Conservation (phyloP, 2,113 vertebrate genomes). For the Ellobius talpinus region DNA sequence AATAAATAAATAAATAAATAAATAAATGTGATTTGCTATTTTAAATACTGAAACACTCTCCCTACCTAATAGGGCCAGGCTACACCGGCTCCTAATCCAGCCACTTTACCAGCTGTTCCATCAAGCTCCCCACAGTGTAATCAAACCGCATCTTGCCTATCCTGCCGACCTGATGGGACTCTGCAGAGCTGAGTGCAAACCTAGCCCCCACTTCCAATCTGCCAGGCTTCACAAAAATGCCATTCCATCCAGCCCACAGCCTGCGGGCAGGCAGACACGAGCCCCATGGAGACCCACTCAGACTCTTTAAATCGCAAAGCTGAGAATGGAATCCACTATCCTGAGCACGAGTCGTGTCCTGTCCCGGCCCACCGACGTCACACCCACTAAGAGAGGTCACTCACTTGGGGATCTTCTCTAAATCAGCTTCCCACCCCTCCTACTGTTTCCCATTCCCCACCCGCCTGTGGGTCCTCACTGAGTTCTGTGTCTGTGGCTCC, state of each 20-base stretch:
- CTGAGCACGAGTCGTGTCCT: neutral
- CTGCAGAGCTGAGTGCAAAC: neutral
- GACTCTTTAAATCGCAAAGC: neutral
- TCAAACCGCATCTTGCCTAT: neutral
- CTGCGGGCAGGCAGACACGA: neutral
- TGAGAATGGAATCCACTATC: neutral
- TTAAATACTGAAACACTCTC: neutral
- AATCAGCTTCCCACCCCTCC: neutral
- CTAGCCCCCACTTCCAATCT: neutral
- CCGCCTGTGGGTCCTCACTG: fast-evolving
- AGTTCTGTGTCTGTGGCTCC: neutral
- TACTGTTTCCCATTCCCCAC: neutral
- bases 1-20: neutral
- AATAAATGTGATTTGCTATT: neutral
- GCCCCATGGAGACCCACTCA: neutral
- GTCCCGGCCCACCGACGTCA: neutral
- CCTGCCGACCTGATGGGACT: neutral
- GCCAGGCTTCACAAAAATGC: neutral
- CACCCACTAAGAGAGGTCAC: neutral
- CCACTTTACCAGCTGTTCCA: neutral
- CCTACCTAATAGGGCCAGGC: neutral
- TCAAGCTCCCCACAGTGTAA: neutral
- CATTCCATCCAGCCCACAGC: neutral
- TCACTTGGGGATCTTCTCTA: neutral
- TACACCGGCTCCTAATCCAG: neutral